phyloP scores from a whole-genome alignment of 2,888 invertebrate genomes.

The Allacma fusca region DNA sequence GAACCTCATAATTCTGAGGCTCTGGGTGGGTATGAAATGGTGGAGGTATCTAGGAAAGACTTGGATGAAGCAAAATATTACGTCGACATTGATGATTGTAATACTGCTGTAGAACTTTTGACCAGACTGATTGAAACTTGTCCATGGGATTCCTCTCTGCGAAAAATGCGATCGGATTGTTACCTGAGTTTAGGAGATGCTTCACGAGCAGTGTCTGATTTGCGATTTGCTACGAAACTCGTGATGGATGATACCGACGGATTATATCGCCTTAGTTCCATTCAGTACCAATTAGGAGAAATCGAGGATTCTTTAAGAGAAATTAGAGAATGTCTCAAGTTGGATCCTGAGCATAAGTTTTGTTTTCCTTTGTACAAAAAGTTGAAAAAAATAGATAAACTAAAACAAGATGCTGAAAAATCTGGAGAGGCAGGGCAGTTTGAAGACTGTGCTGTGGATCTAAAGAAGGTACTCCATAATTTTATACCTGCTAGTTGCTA shows the following conservation, averaged over 20 bases:
- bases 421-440: conserved; percentile 53
- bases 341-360: conserved; percentile 96
- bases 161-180: conserved; percentile 87
- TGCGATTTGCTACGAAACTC: conserved; percentile 87
- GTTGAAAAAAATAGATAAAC: conserved; percentile 89
- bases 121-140: conserved; percentile 68
- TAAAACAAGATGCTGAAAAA: conserved; percentile 62
- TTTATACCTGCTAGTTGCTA: too few relatives aligned
- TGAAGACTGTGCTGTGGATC: conserved; percentile 55
- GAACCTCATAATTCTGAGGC: conserved; percentile 85
- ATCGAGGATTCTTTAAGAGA: conserved; percentile 70
- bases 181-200: conserved; percentile 81
- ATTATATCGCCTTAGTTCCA: conserved; percentile 79
- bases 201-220: conserved; percentile 87
- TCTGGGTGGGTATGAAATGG: conserved; percentile 72
- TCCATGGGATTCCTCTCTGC: conserved; percentile 86
- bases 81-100: conserved; percentile 70
- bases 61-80: conserved; percentile 73
- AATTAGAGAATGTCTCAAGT: conserved; percentile 93
- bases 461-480: conserved; percentile 56
- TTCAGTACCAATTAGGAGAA: conserved; percentile 91
- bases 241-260: conserved; percentile 91
- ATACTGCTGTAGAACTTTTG: conserved; percentile 70
- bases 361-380: conserved; percentile 93
- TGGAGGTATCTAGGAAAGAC: conserved; percentile 72